Base-by-base conservation (phyloP, 2,888 invertebrate genomes). In the Lasioglossum pauxillum region DNA sequence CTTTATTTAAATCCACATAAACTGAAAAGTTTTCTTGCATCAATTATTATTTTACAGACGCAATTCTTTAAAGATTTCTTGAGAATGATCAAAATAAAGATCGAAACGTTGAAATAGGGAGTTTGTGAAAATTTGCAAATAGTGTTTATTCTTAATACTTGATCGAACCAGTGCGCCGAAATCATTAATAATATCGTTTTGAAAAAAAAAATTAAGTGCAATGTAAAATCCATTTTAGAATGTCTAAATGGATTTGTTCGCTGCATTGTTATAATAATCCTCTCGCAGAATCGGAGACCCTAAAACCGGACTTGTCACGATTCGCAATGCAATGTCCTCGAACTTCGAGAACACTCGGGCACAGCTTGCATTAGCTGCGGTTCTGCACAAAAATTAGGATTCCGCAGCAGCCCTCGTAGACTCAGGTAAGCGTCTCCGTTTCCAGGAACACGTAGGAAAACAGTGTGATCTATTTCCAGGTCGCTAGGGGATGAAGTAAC, bases 381-480 rank as follows among this genome's bases (percentile, higher is more conserved):
- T 53, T 53, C 23, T 3, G 53, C 3, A 23, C 53, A 53, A 53
- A 53, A 53, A 53, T 53, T 53, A 27, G 60, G 27, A 60, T 60
- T 60, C 60, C 5, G 60, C 14, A 31, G 60, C 14, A 14, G 60
- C 60, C 14, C 60, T 49, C 19, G 49, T 19, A 8, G 49, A 19
- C 19, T 49, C 31, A 10, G 44, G 46, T 73, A 49, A 31, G 19
- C 46, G 73, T 73, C 46, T 49, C 31, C 19, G 19, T 19, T 73
- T 73, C 49, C 73, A 49, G 31, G 46, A 31, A 69, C 44, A n/a
- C 23, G 38, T 23, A 57, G 57, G 35, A 73, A 73, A 49, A 73
- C 73, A 31, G 73, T 19, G 46, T 44, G 44, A 44, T 73, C 72
- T 73, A 35, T 44, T 73, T 73, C 23, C 49, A 49, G 27, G 44